Base-by-base conservation (phyloP, 2,888 invertebrate genomes). In the Eupithecia centaureata region DNA sequence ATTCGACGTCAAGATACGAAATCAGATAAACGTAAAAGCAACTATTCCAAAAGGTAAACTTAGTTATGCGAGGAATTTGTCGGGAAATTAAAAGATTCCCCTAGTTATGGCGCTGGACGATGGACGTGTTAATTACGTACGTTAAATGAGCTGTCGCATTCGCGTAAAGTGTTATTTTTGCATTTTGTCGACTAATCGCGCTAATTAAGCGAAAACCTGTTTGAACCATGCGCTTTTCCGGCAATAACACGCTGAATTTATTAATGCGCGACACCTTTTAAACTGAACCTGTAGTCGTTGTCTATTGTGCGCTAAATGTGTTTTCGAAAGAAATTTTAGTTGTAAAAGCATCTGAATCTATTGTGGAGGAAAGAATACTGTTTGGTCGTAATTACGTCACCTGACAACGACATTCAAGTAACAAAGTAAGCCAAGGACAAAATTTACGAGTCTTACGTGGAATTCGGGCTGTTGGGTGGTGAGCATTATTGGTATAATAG, bases 401-500 rank as follows among this genome's bases (percentile, higher is more conserved):
- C 65, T 62, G 70, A 74, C 70, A 72, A 68, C 69, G 68, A 76
- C 68, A 72, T 81, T 76, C 77, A 79, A 75, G 71, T 79, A 81
- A 90, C 87, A 90, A 90, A 84, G 84, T 80, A 79, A 73, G 77
- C 74, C 77, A 72, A 77, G 79, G 75, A 79, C 75, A 79, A 85
- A 87, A 90, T 89, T 89, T 89, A 90, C 86, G 87, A 90, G 83
- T 78, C 80, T 89, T 90, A 87, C 87, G 78, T 82, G 84, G 87
- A 91, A 92, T 77, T 83, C 76, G 79, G 79, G 79, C 83, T 85
- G 82, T 86, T 82, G 84, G 85, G 82, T 83, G 83, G 84, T 77
- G 83, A 86, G 83, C 81, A 86, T 89, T 89, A 91, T 90, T 90
- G 89, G 88, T 89, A 90, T 88, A 90, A 90, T 88, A 88, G 87